Evolutionary conservation across 2,113 vertebrate genomes (phyloP).

Genomic region (Corvus cornix): DNA sequence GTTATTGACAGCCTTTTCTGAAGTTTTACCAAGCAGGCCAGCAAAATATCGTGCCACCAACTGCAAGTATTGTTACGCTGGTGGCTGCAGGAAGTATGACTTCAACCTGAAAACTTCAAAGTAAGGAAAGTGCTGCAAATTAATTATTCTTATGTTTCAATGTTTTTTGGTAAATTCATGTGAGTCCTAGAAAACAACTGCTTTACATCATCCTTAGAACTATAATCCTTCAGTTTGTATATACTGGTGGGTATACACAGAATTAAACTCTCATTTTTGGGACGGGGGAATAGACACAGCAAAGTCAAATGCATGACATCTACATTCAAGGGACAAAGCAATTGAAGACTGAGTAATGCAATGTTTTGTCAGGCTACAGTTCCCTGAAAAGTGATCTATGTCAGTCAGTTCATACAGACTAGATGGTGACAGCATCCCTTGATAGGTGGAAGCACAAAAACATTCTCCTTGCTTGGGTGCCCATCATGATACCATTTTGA

Average conservation of each 20-base stretch:
- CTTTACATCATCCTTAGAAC: not conserved
- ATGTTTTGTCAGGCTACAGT: not conserved
- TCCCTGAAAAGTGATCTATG: not conserved
- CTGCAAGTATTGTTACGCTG: not conserved
- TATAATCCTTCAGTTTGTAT: not conserved
- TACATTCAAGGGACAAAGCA: not conserved
- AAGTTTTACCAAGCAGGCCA: not conserved
- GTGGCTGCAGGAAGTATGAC: not conserved
- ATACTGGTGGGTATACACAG: not conserved
- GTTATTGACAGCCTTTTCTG: not conserved
- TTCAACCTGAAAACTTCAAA: not conserved
- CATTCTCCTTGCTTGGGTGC: not conserved
- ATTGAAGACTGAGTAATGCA: not conserved
- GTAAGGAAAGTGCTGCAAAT: not conserved
- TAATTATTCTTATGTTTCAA: not conserved
- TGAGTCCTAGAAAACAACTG: not conserved
- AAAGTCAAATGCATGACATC: not conserved
- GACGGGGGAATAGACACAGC: not conserved
- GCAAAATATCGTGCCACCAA: not conserved
- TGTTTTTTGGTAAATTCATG: not conserved
- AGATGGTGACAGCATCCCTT: not conserved
- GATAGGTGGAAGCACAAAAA: not conserved
- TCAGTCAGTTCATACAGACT: not conserved
- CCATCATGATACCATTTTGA: not conserved
- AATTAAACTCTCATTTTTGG: not conserved